Evolutionary conservation across 1,140 invertebrate genomes (phyloP), one percentile per base, ranked within the genome.

Genomic region (Megathymus violae): DNA sequence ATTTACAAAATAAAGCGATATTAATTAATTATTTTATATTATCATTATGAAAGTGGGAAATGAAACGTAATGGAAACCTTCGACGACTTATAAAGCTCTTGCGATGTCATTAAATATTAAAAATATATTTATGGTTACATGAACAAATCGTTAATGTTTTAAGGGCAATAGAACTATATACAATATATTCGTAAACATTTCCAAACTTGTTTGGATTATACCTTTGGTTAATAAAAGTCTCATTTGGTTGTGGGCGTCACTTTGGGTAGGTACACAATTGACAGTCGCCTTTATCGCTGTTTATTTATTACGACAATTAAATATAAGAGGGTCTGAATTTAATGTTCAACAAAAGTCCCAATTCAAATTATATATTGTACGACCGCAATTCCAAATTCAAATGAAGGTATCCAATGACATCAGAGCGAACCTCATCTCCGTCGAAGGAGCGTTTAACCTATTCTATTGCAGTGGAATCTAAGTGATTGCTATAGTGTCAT

Each of bases 1-100:
- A 91, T 91, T 85, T 91, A 91, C 85, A 91, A 84, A 85, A 87
- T 85, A 85, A 89, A 87, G 79, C 82, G 58, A 82, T 85, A 78
- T 77, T 80, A 73, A 79, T 77, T 75, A 69, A 71, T 79, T 64
- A 69, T 43, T 69, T 68, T 80, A 77, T 59, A 64, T 62, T 77
- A 76, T 68, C 56, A 64, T 62, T 77, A 76, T 68, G 56, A 59
- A 69, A 80, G 74, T 78, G 76, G 76, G 68, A 76, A 80, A 84
- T 69, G 58, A 80, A 82, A 74, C 34, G 34, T 67, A 76, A 67
- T 64, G 44, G 51, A 47, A 50, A 48, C 22, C 17, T 63, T 59
- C 52, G 44, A 58, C 34, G 17, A 13, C 7, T 44, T 31, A n/a
- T 11, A 50, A 51, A 14, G 25, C 27, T 60, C 41, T 51, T 36